Conservation (phyloP, 2,113 vertebrate species). For the Ia io region DNA sequence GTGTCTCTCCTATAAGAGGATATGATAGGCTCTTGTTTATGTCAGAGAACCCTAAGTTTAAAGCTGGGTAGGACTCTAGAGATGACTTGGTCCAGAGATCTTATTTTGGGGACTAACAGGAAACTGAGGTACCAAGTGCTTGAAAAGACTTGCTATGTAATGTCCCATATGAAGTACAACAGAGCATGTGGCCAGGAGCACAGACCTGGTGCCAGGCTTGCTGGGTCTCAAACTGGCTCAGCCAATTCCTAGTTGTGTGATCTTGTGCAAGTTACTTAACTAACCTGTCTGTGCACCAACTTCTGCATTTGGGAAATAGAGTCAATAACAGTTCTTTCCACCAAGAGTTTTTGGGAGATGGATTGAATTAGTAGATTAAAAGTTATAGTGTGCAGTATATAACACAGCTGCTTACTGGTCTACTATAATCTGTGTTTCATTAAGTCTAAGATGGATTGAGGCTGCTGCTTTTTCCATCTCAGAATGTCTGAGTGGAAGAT, state of each 20-base stretch:
- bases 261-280: neutral
- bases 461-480: neutral
- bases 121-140: neutral
- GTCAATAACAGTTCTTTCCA: neutral
- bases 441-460: neutral
- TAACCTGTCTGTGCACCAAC: neutral
- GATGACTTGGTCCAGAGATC: neutral
- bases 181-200: neutral
- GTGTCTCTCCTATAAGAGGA: neutral
- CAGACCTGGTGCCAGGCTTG: neutral
- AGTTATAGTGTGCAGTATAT: neutral
- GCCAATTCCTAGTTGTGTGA: fast-evolving
- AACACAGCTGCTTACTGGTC: neutral
- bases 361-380: neutral
- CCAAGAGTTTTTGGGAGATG: neutral
- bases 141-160: fast-evolving
- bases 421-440: neutral
- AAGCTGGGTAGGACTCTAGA: neutral
- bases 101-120: neutral
- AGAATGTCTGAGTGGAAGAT: neutral
- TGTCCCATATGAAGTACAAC: fast-evolving
- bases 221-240: neutral
- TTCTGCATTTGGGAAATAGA: neutral
- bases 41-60: neutral
- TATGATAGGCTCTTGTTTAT: neutral